A percentile compares a stretch with the other conserved stretches of the same genome.
phyloP scores from a whole-genome alignment of 2,888 invertebrate species.

The Tetranychus piercei region DNA sequence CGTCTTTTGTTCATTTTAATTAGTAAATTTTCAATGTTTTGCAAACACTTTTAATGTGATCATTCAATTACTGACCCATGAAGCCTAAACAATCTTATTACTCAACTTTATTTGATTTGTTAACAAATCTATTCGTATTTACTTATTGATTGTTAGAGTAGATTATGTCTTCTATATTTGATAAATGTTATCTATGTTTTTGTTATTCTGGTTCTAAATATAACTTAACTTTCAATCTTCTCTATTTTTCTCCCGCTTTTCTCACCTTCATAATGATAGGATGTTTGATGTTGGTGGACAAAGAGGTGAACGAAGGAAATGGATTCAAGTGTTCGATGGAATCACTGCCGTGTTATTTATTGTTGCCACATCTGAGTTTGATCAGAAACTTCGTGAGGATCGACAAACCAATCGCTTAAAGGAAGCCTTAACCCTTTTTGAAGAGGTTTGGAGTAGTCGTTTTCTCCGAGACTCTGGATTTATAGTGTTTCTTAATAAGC shows the following conservation, averaged over 20 bases:
- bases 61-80: neutral
- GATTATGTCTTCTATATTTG: neutral
- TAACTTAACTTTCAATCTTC: no score
- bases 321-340: constrained; percentile 66
- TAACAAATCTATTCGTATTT: neutral
- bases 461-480: constrained; percentile 54
- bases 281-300: constrained; percentile 74
- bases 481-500: constrained; percentile 63
- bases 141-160: neutral
- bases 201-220: neutral
- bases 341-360: constrained; percentile 61
- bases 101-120: no score
- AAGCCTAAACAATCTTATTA: neutral
- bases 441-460: constrained; percentile 56
- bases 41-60: neutral
- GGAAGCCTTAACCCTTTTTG: constrained; percentile 52
- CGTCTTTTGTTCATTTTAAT: neutral
- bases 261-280: constrained; percentile 28
- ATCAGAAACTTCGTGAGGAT: constrained; percentile 54
- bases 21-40: neutral
- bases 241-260: neutral
- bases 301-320: constrained; percentile 57
- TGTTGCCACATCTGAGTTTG: constrained; percentile 60
- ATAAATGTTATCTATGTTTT: constrained; percentile 2
- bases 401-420: constrained; percentile 46